A percentile compares a stretch with the other conserved stretches of the same genome.
phyloP scores from a whole-genome alignment of 2,113 vertebrate species.

The Apteryx owenii region DNA sequence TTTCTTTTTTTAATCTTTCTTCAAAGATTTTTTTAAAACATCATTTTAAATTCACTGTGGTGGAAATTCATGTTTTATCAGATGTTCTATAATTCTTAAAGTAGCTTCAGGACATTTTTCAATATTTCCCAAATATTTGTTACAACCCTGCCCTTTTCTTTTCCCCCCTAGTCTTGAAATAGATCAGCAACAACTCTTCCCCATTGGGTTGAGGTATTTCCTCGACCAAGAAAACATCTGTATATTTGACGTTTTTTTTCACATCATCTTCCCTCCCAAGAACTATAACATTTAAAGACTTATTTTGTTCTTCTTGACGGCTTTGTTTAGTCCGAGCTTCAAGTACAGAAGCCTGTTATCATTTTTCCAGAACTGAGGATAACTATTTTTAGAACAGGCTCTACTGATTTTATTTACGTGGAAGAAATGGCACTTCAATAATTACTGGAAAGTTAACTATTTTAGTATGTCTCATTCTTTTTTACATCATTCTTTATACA shows the following conservation, averaged over 20 bases:
- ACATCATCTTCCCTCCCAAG: neutral
- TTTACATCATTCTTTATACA: neutral
- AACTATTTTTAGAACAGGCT: conserved; percentile 31
- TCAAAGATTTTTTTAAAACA: neutral
- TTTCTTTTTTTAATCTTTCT: neutral
- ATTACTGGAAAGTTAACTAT: neutral
- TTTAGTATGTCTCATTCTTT: neutral
- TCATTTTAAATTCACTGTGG: neutral
- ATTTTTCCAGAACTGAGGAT: neutral
- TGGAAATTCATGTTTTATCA: neutral
- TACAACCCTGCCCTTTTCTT: neutral
- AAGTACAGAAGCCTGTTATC: conserved; percentile 9
- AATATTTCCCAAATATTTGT: neutral
- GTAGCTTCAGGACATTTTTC: neutral
- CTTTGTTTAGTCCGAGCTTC: conserved; percentile 48
- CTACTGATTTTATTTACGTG: conserved; percentile 10
- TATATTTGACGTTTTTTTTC: neutral
- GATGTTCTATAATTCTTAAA: neutral
- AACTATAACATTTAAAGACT: neutral
- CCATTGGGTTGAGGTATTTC: neutral
- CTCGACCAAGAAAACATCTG: neutral
- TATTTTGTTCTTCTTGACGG: neutral
- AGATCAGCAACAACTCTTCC: neutral
- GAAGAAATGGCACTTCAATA: neutral
- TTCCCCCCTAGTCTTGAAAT: neutral